A percentile compares a stretch with the other conserved stretches of the same genome.
These are phyloP conservation scores for Chaenodraco wilsoni DNA, from an alignment of 2,797 vertebrate genomes.

Conservation along the genomic window DNA sequence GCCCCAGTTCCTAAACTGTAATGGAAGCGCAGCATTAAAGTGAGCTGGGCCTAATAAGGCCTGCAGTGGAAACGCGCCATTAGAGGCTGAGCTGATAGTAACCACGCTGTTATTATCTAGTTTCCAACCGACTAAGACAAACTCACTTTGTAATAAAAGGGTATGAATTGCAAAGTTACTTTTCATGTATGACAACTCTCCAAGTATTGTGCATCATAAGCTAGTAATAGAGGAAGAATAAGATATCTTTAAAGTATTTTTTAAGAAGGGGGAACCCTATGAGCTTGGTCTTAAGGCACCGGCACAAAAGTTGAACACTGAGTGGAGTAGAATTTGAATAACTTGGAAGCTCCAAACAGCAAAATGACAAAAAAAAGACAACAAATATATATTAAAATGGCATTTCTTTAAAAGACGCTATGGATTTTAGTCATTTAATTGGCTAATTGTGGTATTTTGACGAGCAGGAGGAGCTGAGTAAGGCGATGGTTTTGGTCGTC, in stretches of 20 bases:
- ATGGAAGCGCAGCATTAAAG: no score
- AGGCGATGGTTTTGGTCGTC: neutral
- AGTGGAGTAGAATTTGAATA: neutral
- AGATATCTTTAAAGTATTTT: neutral
- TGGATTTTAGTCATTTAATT: neutral
- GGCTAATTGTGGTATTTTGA: neutral
- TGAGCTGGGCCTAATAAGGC: no score
- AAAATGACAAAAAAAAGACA: neutral
- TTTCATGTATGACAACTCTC: neutral
- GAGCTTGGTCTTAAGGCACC: neutral
- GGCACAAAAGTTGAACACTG: neutral
- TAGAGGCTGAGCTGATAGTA: conserved; percentile 35
- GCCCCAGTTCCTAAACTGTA: no score
- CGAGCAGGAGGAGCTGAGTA: neutral
- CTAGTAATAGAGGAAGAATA: neutral
- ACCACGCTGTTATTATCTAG: conserved; percentile 30
- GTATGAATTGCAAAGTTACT: no score
- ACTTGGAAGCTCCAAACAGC: neutral
- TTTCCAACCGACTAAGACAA: conserved; percentile 7
- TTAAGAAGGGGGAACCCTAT: neutral
- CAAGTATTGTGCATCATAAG: neutral
- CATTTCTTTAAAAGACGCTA: neutral
- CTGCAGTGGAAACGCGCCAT: no score
- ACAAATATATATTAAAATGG: neutral
- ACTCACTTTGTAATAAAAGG: neutral